Base-by-base conservation (phyloP, 2,113 vertebrate genomes). In the Xiphophorus hellerii region DNA sequence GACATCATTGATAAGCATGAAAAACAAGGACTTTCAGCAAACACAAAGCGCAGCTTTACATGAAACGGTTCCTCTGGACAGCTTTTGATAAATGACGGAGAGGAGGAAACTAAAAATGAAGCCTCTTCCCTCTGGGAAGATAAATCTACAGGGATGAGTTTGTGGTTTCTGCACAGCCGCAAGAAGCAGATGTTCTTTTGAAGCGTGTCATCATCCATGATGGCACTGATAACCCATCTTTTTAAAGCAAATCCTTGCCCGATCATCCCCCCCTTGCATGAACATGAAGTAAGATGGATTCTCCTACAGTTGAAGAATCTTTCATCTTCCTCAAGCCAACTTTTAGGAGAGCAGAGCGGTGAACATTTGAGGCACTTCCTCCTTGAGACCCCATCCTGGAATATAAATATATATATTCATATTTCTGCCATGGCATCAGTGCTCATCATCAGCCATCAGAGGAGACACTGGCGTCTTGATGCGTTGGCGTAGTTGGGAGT, bases 161-260 rank as follows among this genome's bases (percentile, higher is more conserved):
- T 17, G 17, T 48, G 44, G 5, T 48, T 48, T 71, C 62, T 81
- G 81, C 58, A 74, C 72, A 66, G 48, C 48, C 81, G 27, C 29
- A 29, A 60, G 44, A 27, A 62, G 1, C 87, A 91, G 87, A 90
- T 92, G 90, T 92, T 90, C 62, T 77, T 89, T 77, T 81, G 67
- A 58, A 71, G 72, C 10, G 77, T 88, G 84, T 92, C 90, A 91
- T 86, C 73, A 58, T 58, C 9, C 25, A n/a, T 9, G 62, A 72
- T 85, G 90, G 29, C 14, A 17, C 28, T 75, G 83, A 80, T 69
- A 79, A 42, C 39, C 73, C 69, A 30, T 58, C 37, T 30, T 22
- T 17, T 5, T 42, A 42, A 12, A 35, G 5, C 11, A 9, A 15
- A 29, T 22, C 5, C 2, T 2, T 42, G 5, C 9, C 28, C 33